A percentile compares a stretch with the other conserved stretches of the same genome.
phyloP scores from a whole-genome alignment of 2,888 invertebrate genomes.

The Caenorhabditis sp. region DNA sequence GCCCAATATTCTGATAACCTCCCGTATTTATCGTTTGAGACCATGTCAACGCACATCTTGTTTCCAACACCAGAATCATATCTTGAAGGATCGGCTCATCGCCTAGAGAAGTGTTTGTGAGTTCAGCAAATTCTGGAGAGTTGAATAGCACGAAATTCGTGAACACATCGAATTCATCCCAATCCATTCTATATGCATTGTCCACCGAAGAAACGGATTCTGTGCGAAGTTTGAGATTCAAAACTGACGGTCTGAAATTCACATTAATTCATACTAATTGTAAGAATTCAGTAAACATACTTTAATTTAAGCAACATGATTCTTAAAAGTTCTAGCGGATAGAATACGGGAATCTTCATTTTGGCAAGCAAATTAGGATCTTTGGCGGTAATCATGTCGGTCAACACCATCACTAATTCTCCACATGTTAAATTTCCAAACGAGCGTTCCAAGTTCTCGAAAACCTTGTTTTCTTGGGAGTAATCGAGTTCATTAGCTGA shows the following conservation, averaged over 20 bases:
- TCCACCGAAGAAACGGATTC: conserved; percentile 22
- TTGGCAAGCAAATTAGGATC: neutral
- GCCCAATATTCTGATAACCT: neutral
- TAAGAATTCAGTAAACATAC: neutral
- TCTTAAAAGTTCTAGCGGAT: conserved; percentile 22
- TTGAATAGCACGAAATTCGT: conserved; percentile 16
- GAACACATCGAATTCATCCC: conserved; percentile 32
- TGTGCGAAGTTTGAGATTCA: conserved; percentile 19
- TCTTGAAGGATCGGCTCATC: neutral
- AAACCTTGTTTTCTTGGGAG: neutral
- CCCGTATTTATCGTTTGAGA: neutral
- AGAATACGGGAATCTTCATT: conserved; percentile 17
- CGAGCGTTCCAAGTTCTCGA: neutral
- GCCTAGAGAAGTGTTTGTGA: conserved; percentile 16
- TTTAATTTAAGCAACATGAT: conserved; percentile 7
- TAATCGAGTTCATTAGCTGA: conserved; percentile 24
- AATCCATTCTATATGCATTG: conserved; percentile 27
- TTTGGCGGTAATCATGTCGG: conserved; percentile 18
- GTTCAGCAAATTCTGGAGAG: conserved; percentile 5
- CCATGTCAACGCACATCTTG: neutral
- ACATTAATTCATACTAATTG: neutral
- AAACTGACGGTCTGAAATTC: conserved; percentile 14
- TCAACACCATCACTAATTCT: conserved; percentile 24
- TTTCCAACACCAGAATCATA: neutral
- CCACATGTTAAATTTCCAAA: conserved; percentile 20